Base-by-base conservation (phyloP, 1,140 invertebrate species). In the Dinoponera quadriceps region DNA sequence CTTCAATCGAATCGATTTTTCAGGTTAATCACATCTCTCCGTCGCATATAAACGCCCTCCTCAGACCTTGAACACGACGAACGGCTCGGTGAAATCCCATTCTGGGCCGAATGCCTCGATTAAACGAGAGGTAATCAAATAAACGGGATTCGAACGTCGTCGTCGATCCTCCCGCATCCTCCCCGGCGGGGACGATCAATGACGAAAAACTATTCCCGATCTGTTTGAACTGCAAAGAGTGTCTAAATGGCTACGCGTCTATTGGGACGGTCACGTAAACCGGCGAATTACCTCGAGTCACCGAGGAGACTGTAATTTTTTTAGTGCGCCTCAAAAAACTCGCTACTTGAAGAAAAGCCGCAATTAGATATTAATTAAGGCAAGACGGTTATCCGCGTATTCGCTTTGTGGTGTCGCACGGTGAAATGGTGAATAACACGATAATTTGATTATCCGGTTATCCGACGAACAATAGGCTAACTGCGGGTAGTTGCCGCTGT, bases 371-470 rank as follows among this genome's bases (percentile, higher is more conserved):
- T 91, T 91, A 91, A 92, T 92, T 90, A 91, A 90, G 51, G 65
- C 80, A 88, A 89, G 86, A 72, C 68, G 66, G 86, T 87, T 90
- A 88, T 48, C 63, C 75, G 83, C 27, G 72, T 66, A 80, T 72
- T 69, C 57, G 60, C 78, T 83, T 84, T 65, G 57, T 25, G 65
- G 48, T 20, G 22, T 48, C 48, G 82, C 38, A 82, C 59, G 55
- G 51, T 59, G 63, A 74, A 81, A 80, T 85, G 81, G 63, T 65
- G 63, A 90, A 87, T 89, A 85, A 84, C 78, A 85, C 71, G 55
- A 85, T 91, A 91, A 92, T 92, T 92, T 87, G 84, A 92, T 91
- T 92, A 87, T 85, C 80, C 68, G 78, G 77, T 85, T 89, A 90
- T 89, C 66, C 65, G 81, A 77, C 85, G 73, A 63, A 88, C 89